Percentiles rank a stretch among this genome's conserved stretches.
These are phyloP conservation scores for Etheostoma nigrum DNA, from an alignment of 2,797 vertebrate species.

Conservation along the genomic window DNA sequence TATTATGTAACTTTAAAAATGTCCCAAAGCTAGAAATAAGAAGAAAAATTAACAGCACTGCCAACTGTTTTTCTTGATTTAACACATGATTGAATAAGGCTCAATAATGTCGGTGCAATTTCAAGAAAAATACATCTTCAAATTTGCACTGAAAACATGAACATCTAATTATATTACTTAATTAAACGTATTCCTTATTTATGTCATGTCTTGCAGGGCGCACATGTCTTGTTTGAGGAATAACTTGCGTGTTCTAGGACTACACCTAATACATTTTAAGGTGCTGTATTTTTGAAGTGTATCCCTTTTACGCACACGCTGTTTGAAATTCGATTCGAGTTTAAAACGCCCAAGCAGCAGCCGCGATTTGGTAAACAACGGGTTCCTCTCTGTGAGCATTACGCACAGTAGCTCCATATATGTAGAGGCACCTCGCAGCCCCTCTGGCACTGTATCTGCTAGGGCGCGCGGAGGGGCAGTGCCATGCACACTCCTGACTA, in stretches of 20 bases:
- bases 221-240: not conserved
- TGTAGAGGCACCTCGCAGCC: conserved; percentile 50
- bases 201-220: not conserved
- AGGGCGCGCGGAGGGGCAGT: conserved; percentile 68
- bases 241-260: not conserved
- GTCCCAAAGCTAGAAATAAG: not conserved
- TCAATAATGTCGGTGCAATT: not conserved
- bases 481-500: conserved; percentile 74
- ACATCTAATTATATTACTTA: not conserved
- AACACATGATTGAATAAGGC: not conserved
- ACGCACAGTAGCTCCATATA: conserved; percentile 60
- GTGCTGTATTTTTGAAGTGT: conserved; percentile 60
- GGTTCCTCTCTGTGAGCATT: conserved; percentile 15
- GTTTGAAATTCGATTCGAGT: conserved; percentile 70
- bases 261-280: not conserved
- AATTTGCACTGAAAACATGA: not conserved
- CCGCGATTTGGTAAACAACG: conserved; percentile 39
- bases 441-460: conserved; percentile 52
- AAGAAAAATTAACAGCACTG: too few relatives aligned
- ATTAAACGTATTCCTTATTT: not conserved
- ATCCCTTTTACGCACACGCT: conserved; percentile 51
- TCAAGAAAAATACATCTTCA: not conserved
- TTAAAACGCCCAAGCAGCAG: conserved; percentile 69
- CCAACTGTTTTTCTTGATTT: not conserved
- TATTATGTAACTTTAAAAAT: not conserved